Percentiles rank a stretch among this genome's conserved stretches.
These are phyloP conservation scores for Hipposideros armiger DNA, from an alignment of 2,113 vertebrate genomes.

Conservation along the genomic window DNA sequence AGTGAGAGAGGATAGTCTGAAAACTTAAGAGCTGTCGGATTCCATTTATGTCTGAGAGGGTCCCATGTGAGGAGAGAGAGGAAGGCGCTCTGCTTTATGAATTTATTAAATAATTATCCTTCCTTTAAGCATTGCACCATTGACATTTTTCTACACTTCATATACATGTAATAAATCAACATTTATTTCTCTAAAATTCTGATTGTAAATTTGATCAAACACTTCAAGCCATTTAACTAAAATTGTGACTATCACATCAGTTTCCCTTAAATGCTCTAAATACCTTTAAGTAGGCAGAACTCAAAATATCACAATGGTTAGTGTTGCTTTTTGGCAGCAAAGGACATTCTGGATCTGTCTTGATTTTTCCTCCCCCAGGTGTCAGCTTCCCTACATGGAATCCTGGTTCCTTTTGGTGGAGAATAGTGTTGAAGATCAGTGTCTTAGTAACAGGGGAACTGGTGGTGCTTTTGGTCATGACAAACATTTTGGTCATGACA, in stretches of 20 bases:
- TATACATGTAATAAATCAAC: not conserved
- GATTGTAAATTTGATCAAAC: not conserved
- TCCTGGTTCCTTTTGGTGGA: not conserved
- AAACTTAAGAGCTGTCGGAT: not conserved
- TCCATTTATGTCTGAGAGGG: not conserved
- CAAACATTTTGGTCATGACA: not conserved
- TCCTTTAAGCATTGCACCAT: not conserved
- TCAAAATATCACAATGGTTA: not conserved
- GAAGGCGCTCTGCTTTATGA: not conserved
- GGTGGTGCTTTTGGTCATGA: not conserved
- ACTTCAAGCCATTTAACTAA: not conserved
- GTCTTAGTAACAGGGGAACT: not conserved
- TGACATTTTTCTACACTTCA: not conserved
- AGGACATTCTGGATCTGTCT: accelerated
- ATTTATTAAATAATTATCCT: not conserved
- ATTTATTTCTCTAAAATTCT: slow-evolving; percentile 10
- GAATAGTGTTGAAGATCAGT: too few relatives aligned
- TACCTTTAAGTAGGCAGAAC: not conserved
- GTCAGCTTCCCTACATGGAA: not conserved
- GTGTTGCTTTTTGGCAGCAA: not conserved
- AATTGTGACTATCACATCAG: not conserved
- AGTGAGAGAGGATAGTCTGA: not conserved
- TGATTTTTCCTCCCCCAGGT: not conserved
- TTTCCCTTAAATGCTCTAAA: not conserved
- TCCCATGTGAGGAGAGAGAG: not conserved